Base-by-base conservation (phyloP, 2,797 vertebrate genomes). In the Telmatherina bonti region DNA sequence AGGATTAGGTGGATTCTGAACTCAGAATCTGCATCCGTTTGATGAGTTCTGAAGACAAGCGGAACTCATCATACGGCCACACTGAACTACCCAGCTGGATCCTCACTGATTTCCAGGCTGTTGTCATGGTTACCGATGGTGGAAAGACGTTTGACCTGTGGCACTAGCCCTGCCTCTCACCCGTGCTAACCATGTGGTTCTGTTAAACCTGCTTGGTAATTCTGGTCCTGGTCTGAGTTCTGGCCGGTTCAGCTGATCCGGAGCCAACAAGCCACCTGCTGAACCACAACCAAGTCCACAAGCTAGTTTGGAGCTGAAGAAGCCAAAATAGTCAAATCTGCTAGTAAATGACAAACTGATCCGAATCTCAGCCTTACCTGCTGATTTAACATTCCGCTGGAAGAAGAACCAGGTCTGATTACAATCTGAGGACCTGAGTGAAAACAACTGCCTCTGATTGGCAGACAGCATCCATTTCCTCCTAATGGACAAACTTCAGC, bases 401-500 rank as follows among this genome's bases (percentile, higher is more conserved):
- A 22, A 41, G 45, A 9, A 55, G 30, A 74, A 79, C 62, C 70
- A 78, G 81, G 54, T 85, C 76, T 63, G 38, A 65, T 79, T 78
- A 33, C 78, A 1, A 64, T 82, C 76, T 75, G 78, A 85, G 63
- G 70, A 74, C 74, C 74, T 61, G 62, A 80, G 78, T 82, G 74
- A 83, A 86, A 83, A 67, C 73, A 81, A 65, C 85, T 79, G 71
- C n/a, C 56, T 76, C 43, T 83, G 72, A 87, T 84, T 82, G 76
- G 74, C 36, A 5, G 7, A 62, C 53, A 78, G 24, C 8, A 5
- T 78, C 79, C 85, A 88, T 89, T 90, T 89, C 87, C 88, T 88
- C 56, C 73, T 90, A 90, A 91, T 91, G 90, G 87, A 83, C 56
- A 26, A 22, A 18, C 24, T 57, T 30, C 33, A 67, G 59, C 53